Conservation (phyloP, 2,888 invertebrate species). For the Troides helena region DNA sequence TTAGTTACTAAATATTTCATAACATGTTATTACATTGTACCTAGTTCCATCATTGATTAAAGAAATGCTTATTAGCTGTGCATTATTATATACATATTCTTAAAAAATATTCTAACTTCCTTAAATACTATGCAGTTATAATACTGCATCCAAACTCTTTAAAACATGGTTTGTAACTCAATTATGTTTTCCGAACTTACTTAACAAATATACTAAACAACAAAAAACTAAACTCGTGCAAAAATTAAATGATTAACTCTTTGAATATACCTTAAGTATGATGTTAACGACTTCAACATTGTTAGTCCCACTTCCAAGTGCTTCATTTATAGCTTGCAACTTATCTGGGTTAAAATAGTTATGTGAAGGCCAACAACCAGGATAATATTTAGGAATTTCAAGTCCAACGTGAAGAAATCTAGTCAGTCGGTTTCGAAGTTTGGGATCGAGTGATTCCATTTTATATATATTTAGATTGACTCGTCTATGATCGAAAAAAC, state of each 20-base stretch:
- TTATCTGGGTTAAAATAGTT: conserved; percentile 71
- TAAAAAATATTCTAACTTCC: not conserved
- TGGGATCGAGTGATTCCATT: conserved; percentile 55
- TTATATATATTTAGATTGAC: conserved; percentile 19
- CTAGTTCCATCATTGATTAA: not conserved
- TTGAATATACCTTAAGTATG: conserved; percentile 56
- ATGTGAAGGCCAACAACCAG: conserved; percentile 77
- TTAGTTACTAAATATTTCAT: too few relatives aligned
- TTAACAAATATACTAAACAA: conserved; percentile 15
- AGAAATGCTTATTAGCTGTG: not conserved
- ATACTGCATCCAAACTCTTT: conserved; percentile 47
- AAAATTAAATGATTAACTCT: conserved; percentile 3
- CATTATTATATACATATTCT: not conserved
- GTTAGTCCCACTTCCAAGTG: conserved; percentile 40
- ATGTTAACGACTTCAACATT: conserved; percentile 57
- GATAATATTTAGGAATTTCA: conserved; percentile 77
- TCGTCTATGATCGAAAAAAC: conserved; percentile 17
- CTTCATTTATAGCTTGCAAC: conserved; percentile 58
- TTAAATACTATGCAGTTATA: too few relatives aligned
- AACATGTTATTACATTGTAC: too few relatives aligned
- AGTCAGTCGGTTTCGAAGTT: conserved; percentile 61
- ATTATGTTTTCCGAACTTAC: conserved; percentile 33
- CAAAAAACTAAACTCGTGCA: conserved; percentile 7
- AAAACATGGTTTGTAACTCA: conserved; percentile 58
- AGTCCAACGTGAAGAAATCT: conserved; percentile 77